These are phyloP conservation scores for Todiramphus saurophagus DNA, from an alignment of 2,113 vertebrate species.

Conservation along the genomic window DNA sequence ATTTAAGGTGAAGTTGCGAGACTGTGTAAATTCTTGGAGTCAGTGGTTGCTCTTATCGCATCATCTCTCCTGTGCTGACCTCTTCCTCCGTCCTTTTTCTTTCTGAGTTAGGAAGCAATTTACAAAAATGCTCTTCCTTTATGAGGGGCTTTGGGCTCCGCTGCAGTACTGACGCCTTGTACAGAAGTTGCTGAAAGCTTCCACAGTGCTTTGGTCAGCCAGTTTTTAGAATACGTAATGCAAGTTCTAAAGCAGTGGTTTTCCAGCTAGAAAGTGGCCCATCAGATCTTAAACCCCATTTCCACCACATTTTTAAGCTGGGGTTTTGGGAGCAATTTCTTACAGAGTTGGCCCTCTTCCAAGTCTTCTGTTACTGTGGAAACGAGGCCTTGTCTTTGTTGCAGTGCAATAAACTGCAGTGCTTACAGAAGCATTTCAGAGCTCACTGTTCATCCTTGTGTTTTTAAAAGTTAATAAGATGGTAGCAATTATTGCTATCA, in stretches of 20 bases:
- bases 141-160: neutral
- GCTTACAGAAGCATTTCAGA: neutral
- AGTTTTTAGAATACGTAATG: neutral
- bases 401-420: neutral
- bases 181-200: neutral
- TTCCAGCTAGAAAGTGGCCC: neutral
- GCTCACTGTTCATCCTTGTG: neutral
- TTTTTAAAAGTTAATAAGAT: neutral
- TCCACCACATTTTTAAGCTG: neutral
- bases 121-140: neutral
- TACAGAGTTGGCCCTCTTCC: neutral
- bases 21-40: neutral
- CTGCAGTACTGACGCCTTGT: neutral
- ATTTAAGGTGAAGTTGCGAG: neutral
- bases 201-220: accelerated
- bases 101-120: neutral
- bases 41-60: neutral
- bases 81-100: neutral
- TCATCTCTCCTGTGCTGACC: neutral
- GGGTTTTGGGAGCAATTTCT: neutral
- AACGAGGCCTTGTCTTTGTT: neutral
- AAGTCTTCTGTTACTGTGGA: neutral
- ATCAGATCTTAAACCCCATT: accelerated
- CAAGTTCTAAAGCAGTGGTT: neutral
- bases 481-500: neutral